Evolutionary conservation across 2,888 invertebrate genomes (phyloP), one percentile per base, ranked within the genome.

Genomic region (Amphipoea lucens): DNA sequence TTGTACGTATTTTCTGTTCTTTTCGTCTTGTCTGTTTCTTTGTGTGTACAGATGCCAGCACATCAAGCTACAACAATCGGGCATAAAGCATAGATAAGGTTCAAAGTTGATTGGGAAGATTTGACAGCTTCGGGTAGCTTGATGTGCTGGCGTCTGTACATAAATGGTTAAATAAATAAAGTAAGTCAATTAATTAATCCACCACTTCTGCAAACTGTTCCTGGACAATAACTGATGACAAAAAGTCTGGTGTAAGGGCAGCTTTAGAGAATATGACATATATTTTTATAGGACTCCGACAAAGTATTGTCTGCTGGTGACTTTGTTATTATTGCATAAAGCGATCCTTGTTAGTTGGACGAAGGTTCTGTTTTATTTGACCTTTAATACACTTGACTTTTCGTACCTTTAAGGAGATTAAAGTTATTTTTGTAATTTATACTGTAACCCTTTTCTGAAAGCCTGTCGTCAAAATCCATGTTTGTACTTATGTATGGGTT

Each of bases 211-310:
- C 1, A 48, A 48, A 68, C 12, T n/a, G 1, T 66, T n/a, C 7
- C n/a, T 4, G 5, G 14, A 12, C 17, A 79, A 57, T 4, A 29
- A 36, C 1, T 11, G 20, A 17, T 12, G 3, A 6, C 12, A 29
- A 51, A 23, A 42, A 23, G 9, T 20, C 23, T 17, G 7, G 29
- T 80, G 11, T 76, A 5, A 17, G 12, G 0, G 4, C 1, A 29
- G 14, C 62, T 54, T 82, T 54, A 72, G 20, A 29, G 5, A 76
- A 70, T 42, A 51, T 17, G 45, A 14, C 9, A 36, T 29, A 86
- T 85, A 84, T 87, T 85, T 85, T 86, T 63, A 80, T 83, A 86
- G 86, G 83, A 77, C 40, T n/a, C 36, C 11, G 48, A 62, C 23
- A 23, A 42, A n/a, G 12, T 29, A 75, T 71, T 14, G 63, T 76